phyloP scores from a whole-genome alignment of 1,140 invertebrate genomes.

The Leucophenga varia region DNA sequence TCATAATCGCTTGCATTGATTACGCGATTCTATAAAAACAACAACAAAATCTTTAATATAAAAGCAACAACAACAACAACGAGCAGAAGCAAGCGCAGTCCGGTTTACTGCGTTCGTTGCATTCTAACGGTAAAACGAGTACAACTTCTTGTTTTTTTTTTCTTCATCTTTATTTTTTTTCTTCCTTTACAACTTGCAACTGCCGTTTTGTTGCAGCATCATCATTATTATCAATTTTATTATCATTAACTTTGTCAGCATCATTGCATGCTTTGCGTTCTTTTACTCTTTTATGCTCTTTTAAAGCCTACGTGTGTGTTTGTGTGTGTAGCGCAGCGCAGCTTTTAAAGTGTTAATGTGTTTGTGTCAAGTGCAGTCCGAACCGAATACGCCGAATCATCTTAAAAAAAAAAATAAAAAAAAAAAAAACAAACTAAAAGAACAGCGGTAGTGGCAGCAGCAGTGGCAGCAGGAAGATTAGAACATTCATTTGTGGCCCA shows the following conservation, averaged over 20 bases:
- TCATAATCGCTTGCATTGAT: too few species aligned
- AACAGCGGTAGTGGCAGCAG: too few species aligned
- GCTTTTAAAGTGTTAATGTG: too few species aligned
- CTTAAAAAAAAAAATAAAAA: slow-evolving; percentile 4
- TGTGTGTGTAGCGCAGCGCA: too few species aligned
- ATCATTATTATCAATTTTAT: slow-evolving; percentile 26
- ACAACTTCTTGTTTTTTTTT: slow-evolving; percentile 30
- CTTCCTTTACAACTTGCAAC: slow-evolving; percentile 6
- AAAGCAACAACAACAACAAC: background rate
- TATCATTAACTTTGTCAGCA: slow-evolving; percentile 14
- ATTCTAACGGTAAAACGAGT: slow-evolving; percentile 54
- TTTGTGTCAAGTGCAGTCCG: too few species aligned
- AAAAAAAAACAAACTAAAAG: background rate
- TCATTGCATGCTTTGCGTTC: slow-evolving; percentile 5
- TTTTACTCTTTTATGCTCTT: too few species aligned
- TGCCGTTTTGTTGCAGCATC: slow-evolving; percentile 48
- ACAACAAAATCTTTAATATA: background rate
- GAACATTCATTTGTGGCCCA: slow-evolving; percentile 39
- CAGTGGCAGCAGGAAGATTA: too few species aligned
- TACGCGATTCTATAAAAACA: background rate
- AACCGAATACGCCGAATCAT: slow-evolving; percentile 24
- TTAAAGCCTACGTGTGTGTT: too few species aligned
- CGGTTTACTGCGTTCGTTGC: slow-evolving; percentile 34
- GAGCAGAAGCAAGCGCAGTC: background rate
- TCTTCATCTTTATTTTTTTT: background rate